Conservation (phyloP, 2,797 vertebrate genomes). For the Myotis vivesi region DNA sequence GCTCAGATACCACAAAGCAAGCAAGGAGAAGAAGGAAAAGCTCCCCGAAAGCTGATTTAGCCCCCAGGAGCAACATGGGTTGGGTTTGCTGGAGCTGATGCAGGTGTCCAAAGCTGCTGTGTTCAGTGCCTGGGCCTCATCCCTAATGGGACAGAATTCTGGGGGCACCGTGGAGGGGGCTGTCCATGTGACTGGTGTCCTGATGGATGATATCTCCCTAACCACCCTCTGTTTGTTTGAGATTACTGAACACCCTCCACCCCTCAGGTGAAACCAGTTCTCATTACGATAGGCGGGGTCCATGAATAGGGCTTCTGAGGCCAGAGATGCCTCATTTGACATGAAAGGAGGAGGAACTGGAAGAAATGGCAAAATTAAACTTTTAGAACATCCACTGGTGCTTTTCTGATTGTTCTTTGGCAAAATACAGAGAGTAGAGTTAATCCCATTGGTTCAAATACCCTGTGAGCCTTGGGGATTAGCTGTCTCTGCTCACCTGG, state of each 20-base stretch:
- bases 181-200: accelerated
- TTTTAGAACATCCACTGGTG: neutral
- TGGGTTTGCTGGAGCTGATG: neutral
- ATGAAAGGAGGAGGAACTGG: neutral
- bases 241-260: neutral
- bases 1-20: neutral
- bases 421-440: slow-evolving; percentile 38
- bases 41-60: neutral
- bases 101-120: neutral
- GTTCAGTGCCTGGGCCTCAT: neutral
- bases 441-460: neutral
- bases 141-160: neutral
- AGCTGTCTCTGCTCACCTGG: neutral
- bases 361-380: neutral
- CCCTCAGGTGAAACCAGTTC: neutral
- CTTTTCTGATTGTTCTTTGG: slow-evolving; percentile 18
- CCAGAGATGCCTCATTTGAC: neutral
- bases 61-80: neutral
- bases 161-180: neutral
- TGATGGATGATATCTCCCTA: neutral
- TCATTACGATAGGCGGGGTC: neutral
- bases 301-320: neutral
- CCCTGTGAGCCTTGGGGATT: neutral
- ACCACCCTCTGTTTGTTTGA: neutral
- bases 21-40: neutral